These are phyloP conservation scores for Bos javanicus DNA, from an alignment of 2,113 vertebrate genomes.

Conservation along the genomic window DNA sequence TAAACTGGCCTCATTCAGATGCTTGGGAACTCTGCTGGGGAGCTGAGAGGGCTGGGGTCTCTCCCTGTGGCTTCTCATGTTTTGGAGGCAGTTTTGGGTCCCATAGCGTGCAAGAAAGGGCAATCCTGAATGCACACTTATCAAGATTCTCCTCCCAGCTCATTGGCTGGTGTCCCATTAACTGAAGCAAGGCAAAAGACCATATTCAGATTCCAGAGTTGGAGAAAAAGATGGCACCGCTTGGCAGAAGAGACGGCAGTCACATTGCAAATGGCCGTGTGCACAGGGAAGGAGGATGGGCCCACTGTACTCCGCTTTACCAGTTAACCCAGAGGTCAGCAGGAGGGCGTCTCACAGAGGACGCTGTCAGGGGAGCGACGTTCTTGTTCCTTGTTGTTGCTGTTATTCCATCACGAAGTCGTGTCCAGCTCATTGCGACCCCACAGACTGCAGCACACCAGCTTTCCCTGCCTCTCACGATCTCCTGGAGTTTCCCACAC, in stretches of 20 bases:
- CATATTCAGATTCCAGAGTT: not conserved
- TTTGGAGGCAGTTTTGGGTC: not conserved
- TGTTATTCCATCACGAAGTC: accelerated
- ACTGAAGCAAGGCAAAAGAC: not conserved
- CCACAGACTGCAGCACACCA: not conserved
- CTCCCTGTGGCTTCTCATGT: not conserved
- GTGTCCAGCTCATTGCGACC: accelerated
- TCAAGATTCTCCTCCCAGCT: not conserved
- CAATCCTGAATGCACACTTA: not conserved
- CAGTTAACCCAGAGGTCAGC: not conserved
- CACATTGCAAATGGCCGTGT: not conserved
- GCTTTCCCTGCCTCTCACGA: not conserved
- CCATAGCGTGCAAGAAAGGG: not conserved
- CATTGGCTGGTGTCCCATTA: not conserved
- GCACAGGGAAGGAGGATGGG: not conserved
- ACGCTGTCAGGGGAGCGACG: not conserved
- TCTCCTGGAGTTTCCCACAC: not conserved
- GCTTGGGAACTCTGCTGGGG: not conserved
- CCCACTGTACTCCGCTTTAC: not conserved
- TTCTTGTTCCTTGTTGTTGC: not conserved
- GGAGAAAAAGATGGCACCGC: not conserved
- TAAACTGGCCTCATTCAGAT: not conserved
- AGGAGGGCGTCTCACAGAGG: not conserved
- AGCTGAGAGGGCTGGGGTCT: not conserved
- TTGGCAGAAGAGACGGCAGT: not conserved